phyloP scores from a whole-genome alignment of 2,113 vertebrate species.

The Mus spicilegus region DNA sequence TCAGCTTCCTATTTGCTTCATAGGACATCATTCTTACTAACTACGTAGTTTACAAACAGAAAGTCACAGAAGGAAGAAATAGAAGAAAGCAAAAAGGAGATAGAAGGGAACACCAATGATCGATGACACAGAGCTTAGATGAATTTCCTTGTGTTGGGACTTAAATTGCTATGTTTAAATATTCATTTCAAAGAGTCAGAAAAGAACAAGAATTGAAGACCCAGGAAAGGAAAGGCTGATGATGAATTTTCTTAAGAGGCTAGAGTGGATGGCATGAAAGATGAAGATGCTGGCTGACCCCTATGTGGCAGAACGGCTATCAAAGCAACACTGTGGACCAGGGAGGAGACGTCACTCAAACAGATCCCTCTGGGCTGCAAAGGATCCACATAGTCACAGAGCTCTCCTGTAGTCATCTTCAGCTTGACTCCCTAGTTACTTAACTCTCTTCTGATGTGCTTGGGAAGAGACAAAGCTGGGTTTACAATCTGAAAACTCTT shows the following conservation, averaged over 20 bases:
- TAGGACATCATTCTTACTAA: neutral
- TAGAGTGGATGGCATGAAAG: accelerated
- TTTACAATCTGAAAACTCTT: accelerated
- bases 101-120: neutral
- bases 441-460: neutral
- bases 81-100: neutral
- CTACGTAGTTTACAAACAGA: neutral
- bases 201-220: neutral
- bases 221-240: neutral
- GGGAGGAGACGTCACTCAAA: neutral
- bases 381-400: neutral
- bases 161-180: neutral
- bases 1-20: neutral
- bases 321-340: neutral
- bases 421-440: neutral
- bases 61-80: neutral
- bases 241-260: neutral
- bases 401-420: neutral
- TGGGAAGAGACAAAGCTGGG: neutral
- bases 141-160: neutral
- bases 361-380: neutral
- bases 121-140: neutral
- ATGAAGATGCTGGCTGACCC: too few species aligned
- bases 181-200: neutral
- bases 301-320: neutral